Percentiles rank a stretch among this genome's conserved stretches.
Evolutionary conservation across 2,888 invertebrate species (phyloP).

Genomic region (Leucophora obtusa): DNA sequence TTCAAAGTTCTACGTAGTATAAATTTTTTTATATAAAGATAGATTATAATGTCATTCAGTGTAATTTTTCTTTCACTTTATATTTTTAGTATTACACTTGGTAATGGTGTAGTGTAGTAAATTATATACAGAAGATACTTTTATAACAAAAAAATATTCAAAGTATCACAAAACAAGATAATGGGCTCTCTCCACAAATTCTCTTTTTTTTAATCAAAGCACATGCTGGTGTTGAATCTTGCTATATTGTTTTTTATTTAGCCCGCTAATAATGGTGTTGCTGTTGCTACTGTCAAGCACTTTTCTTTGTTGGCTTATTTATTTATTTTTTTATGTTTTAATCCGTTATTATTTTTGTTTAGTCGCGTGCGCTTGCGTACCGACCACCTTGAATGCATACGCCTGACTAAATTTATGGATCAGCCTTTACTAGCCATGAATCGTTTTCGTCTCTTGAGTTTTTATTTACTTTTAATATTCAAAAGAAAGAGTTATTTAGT

Average conservation of each 20-base stretch:
- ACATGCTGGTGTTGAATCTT: not conserved
- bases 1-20: no score
- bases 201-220: slow-evolving; percentile 11
- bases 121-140: slow-evolving; percentile 4
- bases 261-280: not conserved
- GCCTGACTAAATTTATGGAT: slow-evolving; percentile 59
- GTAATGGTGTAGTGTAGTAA: not conserved
- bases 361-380: slow-evolving; percentile 48
- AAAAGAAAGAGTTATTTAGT: slow-evolving; percentile 34
- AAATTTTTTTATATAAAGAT: no score
- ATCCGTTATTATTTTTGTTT: slow-evolving; percentile 30
- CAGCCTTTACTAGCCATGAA: slow-evolving; percentile 56
- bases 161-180: not conserved
- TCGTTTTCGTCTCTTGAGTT: slow-evolving; percentile 41
- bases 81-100: not conserved
- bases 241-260: not conserved
- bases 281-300: not conserved
- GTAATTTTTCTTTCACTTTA: not conserved
- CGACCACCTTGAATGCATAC: slow-evolving; percentile 57
- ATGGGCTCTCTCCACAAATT: slow-evolving; percentile 7
- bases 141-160: slow-evolving; percentile 15
- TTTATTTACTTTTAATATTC: slow-evolving; percentile 7
- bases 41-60: no score
- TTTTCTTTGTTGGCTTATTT: slow-evolving; percentile 1
- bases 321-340: slow-evolving; percentile 26